These are phyloP conservation scores for Actenoides hombroni DNA, from an alignment of 2,113 vertebrate genomes.

Conservation along the genomic window DNA sequence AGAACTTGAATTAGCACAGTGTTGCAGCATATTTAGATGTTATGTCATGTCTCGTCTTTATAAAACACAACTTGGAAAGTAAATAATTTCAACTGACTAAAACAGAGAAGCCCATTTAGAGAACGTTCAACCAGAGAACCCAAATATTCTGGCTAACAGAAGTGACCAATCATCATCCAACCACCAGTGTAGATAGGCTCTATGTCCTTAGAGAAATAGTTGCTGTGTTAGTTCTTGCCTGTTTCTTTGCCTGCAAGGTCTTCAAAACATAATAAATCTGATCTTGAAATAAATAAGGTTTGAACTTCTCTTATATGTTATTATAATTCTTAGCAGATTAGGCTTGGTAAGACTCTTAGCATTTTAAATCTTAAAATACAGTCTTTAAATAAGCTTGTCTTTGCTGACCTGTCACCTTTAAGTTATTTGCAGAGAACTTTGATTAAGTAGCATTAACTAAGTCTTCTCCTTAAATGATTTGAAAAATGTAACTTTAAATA, in stretches of 20 bases:
- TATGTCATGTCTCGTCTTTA: not conserved
- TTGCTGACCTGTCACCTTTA: slow-evolving; percentile 74
- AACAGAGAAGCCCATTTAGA: not conserved
- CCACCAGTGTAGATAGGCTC: not conserved
- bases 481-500: slow-evolving; percentile 63
- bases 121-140: not conserved
- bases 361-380: slow-evolving; percentile 67
- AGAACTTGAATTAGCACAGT: not conserved
- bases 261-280: slow-evolving; percentile 46
- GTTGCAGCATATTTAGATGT: not conserved
- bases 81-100: not conserved
- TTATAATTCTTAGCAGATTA: slow-evolving; percentile 73
- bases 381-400: slow-evolving; percentile 71
- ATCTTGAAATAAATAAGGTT: slow-evolving; percentile 67
- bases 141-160: not conserved
- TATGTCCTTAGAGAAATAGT: not conserved
- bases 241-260: slow-evolving; percentile 9
- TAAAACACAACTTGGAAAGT: not conserved
- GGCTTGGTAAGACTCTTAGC: slow-evolving; percentile 65
- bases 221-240: slow-evolving; percentile 21
- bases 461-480: slow-evolving; percentile 55
- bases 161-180: not conserved
- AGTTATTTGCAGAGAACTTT: slow-evolving; percentile 66
- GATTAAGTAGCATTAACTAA: slow-evolving; percentile 69
- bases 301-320: slow-evolving; percentile 67